These are phyloP conservation scores for Oopsacas minuta DNA, from an alignment of 37 sponge, comb jelly and placozoan genomes.

Conservation along the genomic window DNA sequence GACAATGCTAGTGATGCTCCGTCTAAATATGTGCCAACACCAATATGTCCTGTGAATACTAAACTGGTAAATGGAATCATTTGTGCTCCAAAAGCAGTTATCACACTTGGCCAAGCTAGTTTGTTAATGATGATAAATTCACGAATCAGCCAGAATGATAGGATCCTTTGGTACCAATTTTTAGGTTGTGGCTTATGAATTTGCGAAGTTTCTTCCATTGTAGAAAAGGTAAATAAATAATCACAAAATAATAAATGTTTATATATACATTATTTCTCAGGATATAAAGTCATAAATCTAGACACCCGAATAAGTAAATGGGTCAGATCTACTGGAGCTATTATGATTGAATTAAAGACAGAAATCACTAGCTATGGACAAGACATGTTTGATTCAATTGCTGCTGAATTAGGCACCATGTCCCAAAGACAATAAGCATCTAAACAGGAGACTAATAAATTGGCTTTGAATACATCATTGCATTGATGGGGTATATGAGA, in stretches of 20 bases:
- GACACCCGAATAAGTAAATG: background rate
- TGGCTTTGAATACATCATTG: no score
- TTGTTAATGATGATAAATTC: background rate
- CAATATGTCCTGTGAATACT: background rate
- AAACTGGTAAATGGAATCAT: background rate
- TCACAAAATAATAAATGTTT: background rate
- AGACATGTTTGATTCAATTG: no score
- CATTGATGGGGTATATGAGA: no score
- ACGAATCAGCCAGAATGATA: background rate
- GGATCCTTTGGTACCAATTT: background rate
- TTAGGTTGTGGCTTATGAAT: background rate
- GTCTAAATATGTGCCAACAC: background rate
- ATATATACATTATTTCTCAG: background rate
- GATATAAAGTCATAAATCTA: background rate
- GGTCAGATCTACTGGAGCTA: background rate
- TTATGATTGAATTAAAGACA: no score
- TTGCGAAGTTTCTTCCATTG: background rate
- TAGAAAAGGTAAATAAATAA: background rate
- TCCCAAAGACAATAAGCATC: no score
- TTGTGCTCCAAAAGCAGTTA: background rate
- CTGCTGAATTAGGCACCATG: no score
- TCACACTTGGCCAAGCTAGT: conserved; percentile 6
- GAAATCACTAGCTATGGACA: no score
- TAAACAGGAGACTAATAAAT: no score
- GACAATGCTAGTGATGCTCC: background rate